phyloP scores from a whole-genome alignment of 2,113 vertebrate species.

The Brachyistius frenatus region DNA sequence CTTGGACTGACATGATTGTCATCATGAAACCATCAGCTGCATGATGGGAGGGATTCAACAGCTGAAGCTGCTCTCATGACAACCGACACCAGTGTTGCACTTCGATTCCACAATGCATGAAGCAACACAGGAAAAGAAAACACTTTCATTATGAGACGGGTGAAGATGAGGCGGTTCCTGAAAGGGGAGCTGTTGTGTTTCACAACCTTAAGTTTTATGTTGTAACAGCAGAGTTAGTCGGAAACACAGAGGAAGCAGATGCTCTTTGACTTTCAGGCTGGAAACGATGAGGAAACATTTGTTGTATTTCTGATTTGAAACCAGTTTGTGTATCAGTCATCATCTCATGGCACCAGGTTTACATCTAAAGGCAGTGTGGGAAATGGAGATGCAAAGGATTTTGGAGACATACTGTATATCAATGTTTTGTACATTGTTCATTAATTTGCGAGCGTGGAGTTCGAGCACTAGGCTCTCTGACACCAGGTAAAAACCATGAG shows the following conservation, averaged over 20 bases:
- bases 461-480: not conserved
- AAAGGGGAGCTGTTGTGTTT: not conserved
- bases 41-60: not conserved
- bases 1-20: not conserved
- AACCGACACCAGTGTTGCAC: not conserved
- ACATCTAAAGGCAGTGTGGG: not conserved
- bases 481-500: not conserved
- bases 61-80: not conserved
- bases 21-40: no score
- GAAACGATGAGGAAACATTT: not conserved
- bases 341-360: not conserved
- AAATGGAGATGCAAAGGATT: conserved; percentile 20
- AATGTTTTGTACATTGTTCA: not conserved
- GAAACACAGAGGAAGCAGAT: not conserved
- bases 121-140: not conserved
- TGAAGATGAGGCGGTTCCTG: not conserved
- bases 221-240: not conserved
- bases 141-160: not conserved
- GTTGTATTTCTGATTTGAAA: not conserved
- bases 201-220: not conserved
- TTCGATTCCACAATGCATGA: not conserved
- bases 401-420: not conserved
- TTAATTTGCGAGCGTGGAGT: not conserved
- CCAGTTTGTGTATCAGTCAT: not conserved
- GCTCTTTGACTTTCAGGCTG: not conserved